These are phyloP conservation scores for Pocota personata DNA, from an alignment of 2,888 invertebrate genomes.

Conservation along the genomic window DNA sequence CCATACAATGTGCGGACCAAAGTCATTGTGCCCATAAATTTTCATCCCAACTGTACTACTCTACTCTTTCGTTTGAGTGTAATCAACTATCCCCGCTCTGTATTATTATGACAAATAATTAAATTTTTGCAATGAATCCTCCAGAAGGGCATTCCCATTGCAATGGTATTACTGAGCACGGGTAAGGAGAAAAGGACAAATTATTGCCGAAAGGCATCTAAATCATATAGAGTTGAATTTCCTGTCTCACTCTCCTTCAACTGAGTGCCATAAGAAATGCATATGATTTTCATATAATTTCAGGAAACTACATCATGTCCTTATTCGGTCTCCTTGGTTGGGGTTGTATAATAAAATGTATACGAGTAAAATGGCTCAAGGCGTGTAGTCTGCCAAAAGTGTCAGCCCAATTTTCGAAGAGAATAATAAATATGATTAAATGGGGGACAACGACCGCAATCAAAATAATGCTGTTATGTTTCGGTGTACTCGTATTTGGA, in stretches of 20 bases:
- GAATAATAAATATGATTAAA: slow-evolving; percentile 37
- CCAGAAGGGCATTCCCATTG: neutral
- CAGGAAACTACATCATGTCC: slow-evolving; percentile 54
- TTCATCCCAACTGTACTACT: neutral
- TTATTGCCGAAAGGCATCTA: slow-evolving; percentile 62
- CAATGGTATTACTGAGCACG: neutral
- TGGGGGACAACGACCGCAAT: slow-evolving; percentile 44
- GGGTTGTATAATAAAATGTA: slow-evolving; percentile 3
- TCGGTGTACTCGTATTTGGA: neutral
- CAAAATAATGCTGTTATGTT: neutral
- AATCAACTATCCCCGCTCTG: slow-evolving; percentile 34
- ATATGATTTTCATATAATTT: slow-evolving; percentile 65
- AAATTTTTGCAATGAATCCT: slow-evolving; percentile 56
- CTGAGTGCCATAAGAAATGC: slow-evolving; percentile 31
- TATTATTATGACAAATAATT: slow-evolving; percentile 68
- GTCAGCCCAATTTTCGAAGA: slow-evolving; percentile 63
- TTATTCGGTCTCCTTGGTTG: slow-evolving; percentile 21
- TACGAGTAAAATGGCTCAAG: slow-evolving; percentile 59
- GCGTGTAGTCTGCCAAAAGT: slow-evolving; percentile 67
- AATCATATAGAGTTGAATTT: slow-evolving; percentile 59
- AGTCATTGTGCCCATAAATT: slow-evolving; percentile 66
- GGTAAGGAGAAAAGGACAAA: slow-evolving; percentile 36
- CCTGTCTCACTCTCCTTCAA: slow-evolving; percentile 1
- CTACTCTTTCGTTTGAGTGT: slow-evolving; percentile 24
- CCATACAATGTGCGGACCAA: slow-evolving; percentile 5